These are phyloP conservation scores for Dromaius novaehollandiae DNA, from an alignment of 2,113 vertebrate species.

Conservation along the genomic window DNA sequence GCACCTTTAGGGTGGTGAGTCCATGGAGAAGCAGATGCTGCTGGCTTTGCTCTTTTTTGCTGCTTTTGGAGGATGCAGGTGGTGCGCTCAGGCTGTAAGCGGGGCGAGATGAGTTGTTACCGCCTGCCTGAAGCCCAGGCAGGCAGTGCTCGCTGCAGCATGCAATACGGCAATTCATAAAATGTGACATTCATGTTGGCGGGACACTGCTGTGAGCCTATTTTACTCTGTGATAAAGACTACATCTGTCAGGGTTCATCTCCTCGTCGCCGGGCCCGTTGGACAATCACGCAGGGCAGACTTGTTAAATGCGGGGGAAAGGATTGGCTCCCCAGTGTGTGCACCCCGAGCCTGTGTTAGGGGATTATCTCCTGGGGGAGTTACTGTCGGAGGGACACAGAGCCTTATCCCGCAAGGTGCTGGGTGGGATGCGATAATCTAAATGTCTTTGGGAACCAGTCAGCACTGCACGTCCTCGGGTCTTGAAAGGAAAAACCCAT, in stretches of 20 bases:
- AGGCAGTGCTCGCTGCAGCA: slow-evolving; percentile 23
- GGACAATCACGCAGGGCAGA: not conserved
- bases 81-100: not conserved
- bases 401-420: not conserved
- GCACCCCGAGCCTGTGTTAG: not conserved
- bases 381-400: not conserved
- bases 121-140: not conserved
- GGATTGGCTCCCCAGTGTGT: not conserved
- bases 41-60: slow-evolving; percentile 1
- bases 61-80: not conserved
- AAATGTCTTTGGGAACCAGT: not conserved
- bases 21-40: slow-evolving; percentile 25
- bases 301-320: not conserved
- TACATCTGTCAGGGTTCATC: slow-evolving; percentile 37
- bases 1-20: not conserved
- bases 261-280: not conserved
- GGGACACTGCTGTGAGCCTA: slow-evolving; percentile 21
- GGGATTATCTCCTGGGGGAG: not conserved
- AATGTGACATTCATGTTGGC: slow-evolving; percentile 37
- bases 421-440: not conserved
- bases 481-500: slow-evolving; percentile 22
- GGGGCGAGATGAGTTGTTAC: not conserved
- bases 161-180: slow-evolving; percentile 32
- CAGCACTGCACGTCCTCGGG: not conserved
- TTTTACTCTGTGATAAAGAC: slow-evolving; percentile 53